Conservation (phyloP, 2,888 invertebrate species). For the Lordiphosa andalusiaca region DNA sequence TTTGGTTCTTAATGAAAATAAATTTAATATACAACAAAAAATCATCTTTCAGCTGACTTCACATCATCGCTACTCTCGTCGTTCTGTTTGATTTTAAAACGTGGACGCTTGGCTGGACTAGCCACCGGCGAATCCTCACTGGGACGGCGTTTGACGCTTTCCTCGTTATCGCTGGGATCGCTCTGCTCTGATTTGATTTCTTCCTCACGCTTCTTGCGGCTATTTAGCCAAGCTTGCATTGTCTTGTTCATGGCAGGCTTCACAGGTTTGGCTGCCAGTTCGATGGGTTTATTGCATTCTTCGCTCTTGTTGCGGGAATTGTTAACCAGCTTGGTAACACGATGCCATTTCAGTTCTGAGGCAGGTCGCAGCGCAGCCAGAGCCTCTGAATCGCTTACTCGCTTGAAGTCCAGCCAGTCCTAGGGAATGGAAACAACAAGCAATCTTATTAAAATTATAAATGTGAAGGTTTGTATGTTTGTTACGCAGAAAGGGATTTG, state of each 20-base stretch:
- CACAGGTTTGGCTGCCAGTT: conserved; percentile 46
- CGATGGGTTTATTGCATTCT: conserved; percentile 82
- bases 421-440: conserved; percentile 61
- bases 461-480: too few species aligned
- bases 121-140: conserved; percentile 3
- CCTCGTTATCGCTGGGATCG: conserved; percentile 24
- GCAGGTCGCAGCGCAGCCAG: conserved; percentile 81
- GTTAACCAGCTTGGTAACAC: conserved; percentile 87
- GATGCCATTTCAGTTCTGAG: conserved; percentile 84
- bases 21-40: conserved; percentile 48
- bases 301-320: conserved; percentile 86
- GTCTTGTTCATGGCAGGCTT: conserved; percentile 58
- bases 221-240: conserved; percentile 74
- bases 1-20: conserved; percentile 64
- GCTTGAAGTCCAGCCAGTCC: conserved; percentile 86
- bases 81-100: conserved; percentile 18
- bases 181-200: conserved; percentile 25
- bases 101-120: conserved; percentile 46
- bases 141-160: conserved; percentile 23
- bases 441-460: too few species aligned
- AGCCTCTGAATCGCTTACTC: conserved; percentile 81
- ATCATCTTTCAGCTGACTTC: conserved; percentile 2
- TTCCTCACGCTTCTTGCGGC: conserved; percentile 44
- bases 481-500: too few species aligned
- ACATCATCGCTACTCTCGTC: conserved; percentile 10